A percentile compares a stretch with the other conserved stretches of the same genome.
Evolutionary conservation across 2,888 invertebrate species (phyloP).

Genomic region (Nephrocerus scutellatus): DNA sequence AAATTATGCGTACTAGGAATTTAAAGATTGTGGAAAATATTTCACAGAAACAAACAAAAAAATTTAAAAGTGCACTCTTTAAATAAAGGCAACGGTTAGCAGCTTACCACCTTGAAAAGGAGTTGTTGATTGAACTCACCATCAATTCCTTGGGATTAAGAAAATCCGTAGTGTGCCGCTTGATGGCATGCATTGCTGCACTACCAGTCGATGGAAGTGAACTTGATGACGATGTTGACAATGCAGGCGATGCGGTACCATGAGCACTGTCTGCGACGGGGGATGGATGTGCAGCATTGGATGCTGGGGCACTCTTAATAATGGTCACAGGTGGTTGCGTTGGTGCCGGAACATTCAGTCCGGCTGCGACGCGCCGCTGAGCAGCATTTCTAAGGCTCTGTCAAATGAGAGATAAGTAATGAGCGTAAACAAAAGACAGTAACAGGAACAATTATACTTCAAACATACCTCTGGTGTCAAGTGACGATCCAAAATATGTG

Average conservation of each 20-base stretch:
- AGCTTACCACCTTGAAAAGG: neutral
- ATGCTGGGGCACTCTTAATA: slow-evolving; percentile 38
- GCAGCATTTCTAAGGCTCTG: slow-evolving; percentile 36
- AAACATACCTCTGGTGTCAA: slow-evolving; percentile 68
- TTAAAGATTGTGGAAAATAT: too few relatives aligned
- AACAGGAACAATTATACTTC: neutral
- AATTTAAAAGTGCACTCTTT: too few relatives aligned
- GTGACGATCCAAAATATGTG: slow-evolving; percentile 93
- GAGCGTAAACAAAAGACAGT: neutral
- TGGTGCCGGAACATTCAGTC: slow-evolving; percentile 34
- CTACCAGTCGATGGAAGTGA: slow-evolving; percentile 50
- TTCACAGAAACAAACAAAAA: neutral
- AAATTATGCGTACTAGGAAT: too few relatives aligned
- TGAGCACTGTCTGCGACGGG: slow-evolving; percentile 24
- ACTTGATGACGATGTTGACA: slow-evolving; percentile 31
- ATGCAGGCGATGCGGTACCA: slow-evolving; percentile 31
- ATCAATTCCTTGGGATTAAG: slow-evolving; percentile 84
- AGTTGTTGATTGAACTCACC: slow-evolving; percentile 50
- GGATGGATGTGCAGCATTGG: slow-evolving; percentile 28
- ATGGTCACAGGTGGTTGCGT: slow-evolving; percentile 44
- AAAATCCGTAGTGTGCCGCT: slow-evolving; percentile 87
- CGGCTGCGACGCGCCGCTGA: slow-evolving; percentile 39
- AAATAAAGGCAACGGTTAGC: slow-evolving; percentile 1
- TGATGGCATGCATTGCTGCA: slow-evolving; percentile 94
- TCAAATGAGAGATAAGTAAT: slow-evolving; percentile 1